Percentiles rank a stretch among this genome's conserved stretches.
These are phyloP conservation scores for Phymatocera aterrima DNA, from an alignment of 2,888 invertebrate species.

Conservation along the genomic window DNA sequence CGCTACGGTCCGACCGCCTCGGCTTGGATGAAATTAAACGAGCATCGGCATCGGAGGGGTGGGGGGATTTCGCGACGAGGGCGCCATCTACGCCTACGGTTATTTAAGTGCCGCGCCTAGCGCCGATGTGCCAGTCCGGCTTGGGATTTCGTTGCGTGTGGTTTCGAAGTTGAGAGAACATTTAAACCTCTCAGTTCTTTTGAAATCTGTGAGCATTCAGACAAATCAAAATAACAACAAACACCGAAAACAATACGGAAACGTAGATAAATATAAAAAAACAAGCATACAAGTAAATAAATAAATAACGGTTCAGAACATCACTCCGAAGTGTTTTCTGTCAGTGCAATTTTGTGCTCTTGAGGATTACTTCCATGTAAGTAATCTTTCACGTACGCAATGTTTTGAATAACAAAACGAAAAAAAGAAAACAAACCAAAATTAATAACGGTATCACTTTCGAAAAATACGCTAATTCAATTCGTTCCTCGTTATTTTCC, in stretches of 20 bases:
- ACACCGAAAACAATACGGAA: background rate
- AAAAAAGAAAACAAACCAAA: no score
- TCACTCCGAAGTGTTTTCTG: conserved; percentile 18
- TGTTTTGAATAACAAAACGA: no score
- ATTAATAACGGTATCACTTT: no score
- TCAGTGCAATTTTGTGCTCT: conserved; percentile 37
- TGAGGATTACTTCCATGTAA: conserved; percentile 42
- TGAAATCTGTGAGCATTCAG: background rate
- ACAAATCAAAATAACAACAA: background rate
- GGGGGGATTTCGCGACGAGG: conserved; percentile 1
- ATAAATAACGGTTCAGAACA: conserved; percentile 2
- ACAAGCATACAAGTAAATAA: background rate
- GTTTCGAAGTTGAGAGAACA: background rate
- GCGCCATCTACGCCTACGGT: conserved; percentile 57
- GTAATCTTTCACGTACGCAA: background rate
- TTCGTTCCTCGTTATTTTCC: no score
- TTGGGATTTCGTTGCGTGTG: conserved; percentile 47
- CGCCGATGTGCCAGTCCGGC: conserved; percentile 55
- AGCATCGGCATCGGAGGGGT: no score
- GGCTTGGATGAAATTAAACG: no score
- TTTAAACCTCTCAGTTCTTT: no score
- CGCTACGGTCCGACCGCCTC: no score
- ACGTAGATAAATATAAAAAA: background rate
- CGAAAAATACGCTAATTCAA: no score
- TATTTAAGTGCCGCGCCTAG: conserved; percentile 58